Evolutionary conservation across 2,113 vertebrate species (phyloP), one percentile per base, ranked within the genome.

Genomic region (Gadus macrocephalus): DNA sequence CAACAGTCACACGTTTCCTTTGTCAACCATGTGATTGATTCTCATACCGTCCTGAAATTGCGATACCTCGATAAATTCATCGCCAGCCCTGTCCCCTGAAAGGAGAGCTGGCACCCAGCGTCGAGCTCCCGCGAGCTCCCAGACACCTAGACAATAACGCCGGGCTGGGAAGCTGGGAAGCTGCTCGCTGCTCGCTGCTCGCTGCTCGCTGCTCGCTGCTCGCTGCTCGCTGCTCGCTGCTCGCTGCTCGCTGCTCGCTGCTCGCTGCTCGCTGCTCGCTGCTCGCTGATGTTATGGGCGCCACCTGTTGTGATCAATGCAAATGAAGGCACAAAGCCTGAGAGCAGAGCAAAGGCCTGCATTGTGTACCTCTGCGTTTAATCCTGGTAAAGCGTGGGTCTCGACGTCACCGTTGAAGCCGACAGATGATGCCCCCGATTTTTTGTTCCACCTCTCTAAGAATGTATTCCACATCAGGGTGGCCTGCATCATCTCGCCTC

Each of bases 121-220:
- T 66, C 75, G 16, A 59, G 73, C 73, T 73, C 69, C 71, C 67
- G 75, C 78, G 81, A 72, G 56, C 73, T 4, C 53, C 27, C 31
- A 55, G 16, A 55, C 16, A 14, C 3, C 53, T 35, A 0, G 59
- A 64, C 53, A 73, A 49, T 75, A 74, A 73, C 80, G 64, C 69
- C 66, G 73, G 20, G 67, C 42, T 5, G 75, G 79, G 65, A 74
- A 60, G n/a, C n/a, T n/a, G n/a, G n/a, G n/a, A n/a, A n/a, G 7
- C 71, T 86, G 81, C 80, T 55, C 20, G 7, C 71, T 86, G 81
- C 80, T 55, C 20, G 7, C 71, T 86, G 81, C 80, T 55, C 20
- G 78, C 64, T 55, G 69, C 80, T 55, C 20, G 7, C 71, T 86
- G 81, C 80, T 55, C 20, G 7, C 71, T 86, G 81, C 80, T 55